A percentile compares a stretch with the other conserved stretches of the same genome.
These are phyloP conservation scores for Brenthis daphne DNA, from an alignment of 2,888 invertebrate genomes.

Conservation along the genomic window DNA sequence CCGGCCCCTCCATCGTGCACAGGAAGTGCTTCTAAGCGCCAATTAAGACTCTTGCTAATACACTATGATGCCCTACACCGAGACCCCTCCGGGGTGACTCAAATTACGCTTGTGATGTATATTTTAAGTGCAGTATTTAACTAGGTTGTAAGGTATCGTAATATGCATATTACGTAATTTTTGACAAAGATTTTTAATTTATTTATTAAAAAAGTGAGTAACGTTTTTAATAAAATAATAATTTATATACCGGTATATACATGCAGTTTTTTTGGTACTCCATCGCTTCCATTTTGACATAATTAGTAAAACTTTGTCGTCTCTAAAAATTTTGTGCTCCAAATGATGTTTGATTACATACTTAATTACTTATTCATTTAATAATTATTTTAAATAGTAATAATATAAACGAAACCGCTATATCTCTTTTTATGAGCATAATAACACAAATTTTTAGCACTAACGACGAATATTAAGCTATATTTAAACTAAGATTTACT, in stretches of 20 bases:
- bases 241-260: slow-evolving; percentile 79
- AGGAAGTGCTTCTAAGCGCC: slow-evolving; percentile 87
- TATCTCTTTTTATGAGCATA: no score
- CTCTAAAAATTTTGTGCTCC: background rate
- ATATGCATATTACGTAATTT: slow-evolving; percentile 81
- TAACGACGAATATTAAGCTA: no score
- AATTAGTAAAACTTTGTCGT: background rate
- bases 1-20: slow-evolving; percentile 95
- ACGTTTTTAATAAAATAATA: slow-evolving; percentile 77
- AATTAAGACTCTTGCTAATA: slow-evolving; percentile 73
- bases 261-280: slow-evolving; percentile 52
- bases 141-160: slow-evolving; percentile 80
- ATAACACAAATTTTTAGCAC: no score
- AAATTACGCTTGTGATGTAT: slow-evolving; percentile 80
- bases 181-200: slow-evolving; percentile 79
- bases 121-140: slow-evolving; percentile 79
- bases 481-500: no score
- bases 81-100: slow-evolving; percentile 72
- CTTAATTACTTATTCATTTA: no score
- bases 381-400: no score
- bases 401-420: no score
- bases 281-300: background rate
- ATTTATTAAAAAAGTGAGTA: slow-evolving; percentile 77
- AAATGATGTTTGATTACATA: background rate
- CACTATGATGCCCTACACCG: slow-evolving; percentile 75